Base-by-base conservation (phyloP, 92 coral and sea anemone genomes). In the Phenganax subtilis region DNA sequence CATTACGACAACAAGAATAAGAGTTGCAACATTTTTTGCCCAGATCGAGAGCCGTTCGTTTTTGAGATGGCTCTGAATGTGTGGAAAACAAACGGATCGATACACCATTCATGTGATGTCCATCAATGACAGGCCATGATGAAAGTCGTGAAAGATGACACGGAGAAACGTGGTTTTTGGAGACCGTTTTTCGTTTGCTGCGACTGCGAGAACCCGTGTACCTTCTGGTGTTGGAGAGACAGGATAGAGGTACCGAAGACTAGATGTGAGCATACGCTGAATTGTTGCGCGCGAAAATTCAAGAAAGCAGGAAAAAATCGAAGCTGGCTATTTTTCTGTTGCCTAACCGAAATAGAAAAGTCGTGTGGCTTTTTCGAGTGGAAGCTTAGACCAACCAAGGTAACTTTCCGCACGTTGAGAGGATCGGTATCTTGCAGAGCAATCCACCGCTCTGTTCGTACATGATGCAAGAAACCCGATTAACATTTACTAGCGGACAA, bases 81-180 rank as follows among this genome's bases (percentile, higher is more conserved):
- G 25, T 52, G 75, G 75, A 37, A 47, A 10, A 20, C 56, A 12
- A 71, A 71, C 55, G 15, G 75, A 1, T 20, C n/a, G 8, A 52
- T 37, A 3, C 75, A 44, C 15, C 75, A 52, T 8, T 7, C 2
- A 54, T 71, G 75, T 52, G 54, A 71, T 30, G 44, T 54, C 14
- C 75, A 71, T 37, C 75, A 30, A 71, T 29, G 54, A 8, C 53
- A 8, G 3, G 16, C 55, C 54, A 71, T 6, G 54, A 71, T 71
- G 75, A 71, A 44, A 52, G 75, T 71, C 11, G 75, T 71, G 54
- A 71, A 71, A n/a, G 75, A 71, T 25, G 75, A 29, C 5, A 71
- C 25, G 25, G 25, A 44, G 9, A 71, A 71, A 71, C 75, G 54
- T 20, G 15, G 6, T 17, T 71, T 37, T 52, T 52, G 75, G 8